Percentiles rank a stretch among this genome's conserved stretches.
These are phyloP conservation scores for Aptenodytes patagonicus DNA, from an alignment of 2,113 vertebrate species.

Conservation along the genomic window DNA sequence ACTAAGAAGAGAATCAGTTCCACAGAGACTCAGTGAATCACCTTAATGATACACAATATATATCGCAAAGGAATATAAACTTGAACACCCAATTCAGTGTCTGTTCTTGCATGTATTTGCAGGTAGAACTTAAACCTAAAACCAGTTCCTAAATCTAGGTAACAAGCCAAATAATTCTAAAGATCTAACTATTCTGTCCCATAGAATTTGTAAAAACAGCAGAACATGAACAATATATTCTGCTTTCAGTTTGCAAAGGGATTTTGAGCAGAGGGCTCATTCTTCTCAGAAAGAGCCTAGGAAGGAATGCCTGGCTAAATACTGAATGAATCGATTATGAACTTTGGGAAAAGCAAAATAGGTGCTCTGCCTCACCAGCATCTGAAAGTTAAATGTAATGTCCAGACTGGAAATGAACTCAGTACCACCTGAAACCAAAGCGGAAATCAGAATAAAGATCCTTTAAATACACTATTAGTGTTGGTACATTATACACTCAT, in stretches of 20 bases:
- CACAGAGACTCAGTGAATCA: neutral
- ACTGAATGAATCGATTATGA: neutral
- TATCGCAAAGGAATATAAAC: rapidly evolving
- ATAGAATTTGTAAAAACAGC: neutral
- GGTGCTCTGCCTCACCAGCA: neutral
- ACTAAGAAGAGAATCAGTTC: neutral
- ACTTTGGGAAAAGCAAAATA: neutral
- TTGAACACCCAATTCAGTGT: neutral
- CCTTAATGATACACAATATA: neutral
- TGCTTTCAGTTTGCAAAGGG: neutral
- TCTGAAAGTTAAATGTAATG: neutral
- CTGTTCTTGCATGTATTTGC: neutral
- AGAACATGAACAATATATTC: neutral
- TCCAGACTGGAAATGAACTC: neutral
- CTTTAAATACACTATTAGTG: neutral
- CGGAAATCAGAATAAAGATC: neutral
- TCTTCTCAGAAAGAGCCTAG: neutral
- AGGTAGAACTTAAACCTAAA: neutral
- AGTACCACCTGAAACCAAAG: neutral
- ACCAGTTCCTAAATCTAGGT: neutral
- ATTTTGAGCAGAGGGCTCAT: neutral
- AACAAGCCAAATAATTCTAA: neutral
- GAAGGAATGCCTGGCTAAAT: neutral
- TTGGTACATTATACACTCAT: rapidly evolving
- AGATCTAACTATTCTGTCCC: neutral